Evolutionary conservation across 2,113 vertebrate genomes (phyloP), one percentile per base, ranked within the genome.

Genomic region (Antennarius striatus): DNA sequence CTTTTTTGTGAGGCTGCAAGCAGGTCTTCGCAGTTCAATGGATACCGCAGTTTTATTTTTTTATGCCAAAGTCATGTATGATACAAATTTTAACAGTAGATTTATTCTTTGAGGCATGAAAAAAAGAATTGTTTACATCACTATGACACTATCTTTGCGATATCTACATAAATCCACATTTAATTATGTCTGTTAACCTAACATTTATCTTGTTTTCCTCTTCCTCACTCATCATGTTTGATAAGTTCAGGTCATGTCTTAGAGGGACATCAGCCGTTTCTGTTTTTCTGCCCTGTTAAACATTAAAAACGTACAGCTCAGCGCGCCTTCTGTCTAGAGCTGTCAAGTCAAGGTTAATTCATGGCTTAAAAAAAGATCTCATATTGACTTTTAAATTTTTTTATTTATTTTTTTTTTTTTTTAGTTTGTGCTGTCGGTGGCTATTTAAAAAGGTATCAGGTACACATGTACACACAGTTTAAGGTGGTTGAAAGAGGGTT

Each of bases 321-420:
- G 74, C 74, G 49, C 15, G 14, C 56, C 66, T 68, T 74, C 78
- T 7, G 54, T 75, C 30, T 47, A 51, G 67, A 84, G 22, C 57
- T 10, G 71, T 84, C 78, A 84, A 79, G 79, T 75, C 78, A 75
- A 83, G 85, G 82, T 88, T 88, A 77, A 87, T 86, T 83, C 73
- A 75, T 77, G 85, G 71, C 81, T 65, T 71, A 66, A 36, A 36
- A 36, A 36, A 83, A 78, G 72, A 78, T 43, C 66, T 79, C 60
- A 62, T 70, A 59, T 57, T 4, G 8, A 63, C 59, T 74, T 80
- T 80, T 59, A 8, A 32, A 63, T 70, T 60, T 59, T 13, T 68
- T 55, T n/a, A n/a, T n/a, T 53, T 36, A 48, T 80, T 66, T 32
- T 10, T 66, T 56, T 70, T 53, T n/a, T 46, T 22, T 68, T 71